These are phyloP conservation scores for Ceramica pisi DNA, from an alignment of 2,888 invertebrate genomes.

Conservation along the genomic window DNA sequence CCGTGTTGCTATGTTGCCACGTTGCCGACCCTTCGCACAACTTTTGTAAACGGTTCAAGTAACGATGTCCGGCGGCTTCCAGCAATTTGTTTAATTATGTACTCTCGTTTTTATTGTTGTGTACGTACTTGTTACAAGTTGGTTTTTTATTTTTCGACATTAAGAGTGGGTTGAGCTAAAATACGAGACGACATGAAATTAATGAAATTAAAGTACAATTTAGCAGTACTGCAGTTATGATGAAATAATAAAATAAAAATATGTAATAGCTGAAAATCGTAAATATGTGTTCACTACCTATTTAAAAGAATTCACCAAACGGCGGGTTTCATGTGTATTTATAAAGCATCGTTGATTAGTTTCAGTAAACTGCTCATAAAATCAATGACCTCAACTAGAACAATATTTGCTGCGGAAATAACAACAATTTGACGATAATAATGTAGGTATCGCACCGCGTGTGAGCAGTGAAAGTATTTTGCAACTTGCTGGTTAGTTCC, in stretches of 20 bases:
- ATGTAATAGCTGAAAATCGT: neutral
- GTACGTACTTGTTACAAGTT: neutral
- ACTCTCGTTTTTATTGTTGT: conserved; percentile 24
- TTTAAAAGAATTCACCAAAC: neutral
- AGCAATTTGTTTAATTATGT: conserved; percentile 37
- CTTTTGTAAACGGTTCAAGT: conserved; percentile 21
- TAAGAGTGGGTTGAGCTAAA: neutral
- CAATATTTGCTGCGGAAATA: neutral
- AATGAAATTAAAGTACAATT: neutral
- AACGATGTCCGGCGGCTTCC: conserved; percentile 21
- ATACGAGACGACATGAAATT: neutral
- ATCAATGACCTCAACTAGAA: neutral
- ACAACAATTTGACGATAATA: conserved; percentile 1
- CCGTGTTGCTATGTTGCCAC: neutral
- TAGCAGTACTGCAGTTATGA: neutral
- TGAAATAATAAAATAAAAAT: neutral
- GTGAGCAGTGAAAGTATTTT: neutral
- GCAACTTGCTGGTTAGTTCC: conserved; percentile 9
- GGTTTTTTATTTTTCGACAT: neutral
- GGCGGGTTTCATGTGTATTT: neutral
- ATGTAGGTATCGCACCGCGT: neutral
- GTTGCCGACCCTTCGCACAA: conserved; percentile 11
- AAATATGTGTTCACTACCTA: neutral
- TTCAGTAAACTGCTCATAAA: neutral
- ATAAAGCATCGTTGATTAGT: neutral